Conservation (phyloP, 2,888 invertebrate genomes). For the Leptogaster cylindrica region DNA sequence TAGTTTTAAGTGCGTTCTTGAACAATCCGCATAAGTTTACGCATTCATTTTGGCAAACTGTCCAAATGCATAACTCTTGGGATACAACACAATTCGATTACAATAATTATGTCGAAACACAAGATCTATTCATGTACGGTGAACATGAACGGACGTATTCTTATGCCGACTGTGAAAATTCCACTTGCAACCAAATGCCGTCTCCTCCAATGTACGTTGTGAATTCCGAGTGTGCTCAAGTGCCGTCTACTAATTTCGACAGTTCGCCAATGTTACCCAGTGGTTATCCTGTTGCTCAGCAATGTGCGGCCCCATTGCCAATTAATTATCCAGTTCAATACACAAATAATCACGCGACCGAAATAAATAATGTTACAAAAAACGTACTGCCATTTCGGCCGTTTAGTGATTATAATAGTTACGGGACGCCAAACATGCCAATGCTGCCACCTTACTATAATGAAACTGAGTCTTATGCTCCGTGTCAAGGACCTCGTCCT, state of each 20-base stretch:
- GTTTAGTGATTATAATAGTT: constrained; percentile 5
- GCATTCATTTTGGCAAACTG: too few relatives aligned
- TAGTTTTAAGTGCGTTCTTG: too few relatives aligned
- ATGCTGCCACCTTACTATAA: constrained; percentile 8
- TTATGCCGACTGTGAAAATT: too few relatives aligned
- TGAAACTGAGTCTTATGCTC: constrained; percentile 53
- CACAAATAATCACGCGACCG: not conserved
- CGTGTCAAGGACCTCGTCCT: constrained; percentile 64
- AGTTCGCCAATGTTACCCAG: too few relatives aligned
- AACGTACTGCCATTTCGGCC: constrained; percentile 6
- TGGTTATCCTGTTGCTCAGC: too few relatives aligned
- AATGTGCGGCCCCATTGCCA: not conserved
- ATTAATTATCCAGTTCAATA: not conserved
- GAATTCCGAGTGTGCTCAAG: not conserved
- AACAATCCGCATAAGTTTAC: too few relatives aligned
- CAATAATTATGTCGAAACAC: constrained; percentile 13
- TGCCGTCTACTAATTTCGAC: not conserved
- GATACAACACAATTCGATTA: constrained; percentile 16
- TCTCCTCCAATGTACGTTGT: too few relatives aligned
- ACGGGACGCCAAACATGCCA: not conserved
- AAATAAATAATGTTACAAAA: not conserved
- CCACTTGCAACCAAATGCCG: not conserved
- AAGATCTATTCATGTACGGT: constrained; percentile 5
- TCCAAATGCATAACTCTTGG: constrained; percentile 14
- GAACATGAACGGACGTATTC: too few relatives aligned